Percentiles rank a stretch among this genome's conserved stretches.
Evolutionary conservation across 2,888 invertebrate species (phyloP).

Genomic region (Uloborus plumipes): DNA sequence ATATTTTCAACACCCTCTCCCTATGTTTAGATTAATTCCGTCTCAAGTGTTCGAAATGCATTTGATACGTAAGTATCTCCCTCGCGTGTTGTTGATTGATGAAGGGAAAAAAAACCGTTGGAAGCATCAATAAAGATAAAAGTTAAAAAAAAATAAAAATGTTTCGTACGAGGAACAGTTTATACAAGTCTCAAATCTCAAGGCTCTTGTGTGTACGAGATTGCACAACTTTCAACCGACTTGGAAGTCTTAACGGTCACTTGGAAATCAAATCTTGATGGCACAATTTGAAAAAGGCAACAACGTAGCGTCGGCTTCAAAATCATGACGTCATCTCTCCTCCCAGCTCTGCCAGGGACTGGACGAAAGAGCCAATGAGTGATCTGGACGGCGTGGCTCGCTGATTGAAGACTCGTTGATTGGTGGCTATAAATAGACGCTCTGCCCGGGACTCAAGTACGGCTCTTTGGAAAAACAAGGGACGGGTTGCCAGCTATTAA

Average conservation of each 20-base stretch:
- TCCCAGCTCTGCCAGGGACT: constrained; percentile 31
- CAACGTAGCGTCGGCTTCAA: not conserved
- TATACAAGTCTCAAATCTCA: not conserved
- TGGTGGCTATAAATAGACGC: constrained; percentile 61
- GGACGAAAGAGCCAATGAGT: constrained; percentile 17
- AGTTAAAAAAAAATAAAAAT: no score
- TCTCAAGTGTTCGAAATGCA: no score
- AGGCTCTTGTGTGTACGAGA: not conserved
- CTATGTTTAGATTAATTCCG: no score
- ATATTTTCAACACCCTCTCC: no score
- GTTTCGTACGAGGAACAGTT: no score
- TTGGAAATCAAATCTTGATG: constrained; percentile 38
- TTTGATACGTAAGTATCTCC: no score
- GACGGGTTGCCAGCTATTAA: constrained; percentile 1
- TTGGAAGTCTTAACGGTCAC: constrained; percentile 38
- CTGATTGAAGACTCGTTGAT: not conserved
- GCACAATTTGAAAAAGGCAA: constrained; percentile 28
- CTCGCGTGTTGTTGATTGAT: no score
- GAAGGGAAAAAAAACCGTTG: no score
- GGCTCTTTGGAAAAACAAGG: not conserved
- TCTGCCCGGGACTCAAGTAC: constrained; percentile 35
- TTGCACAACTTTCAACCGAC: constrained; percentile 30
- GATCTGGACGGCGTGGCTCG: constrained; percentile 18
- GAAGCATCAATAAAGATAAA: no score
- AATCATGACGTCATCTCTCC: constrained; percentile 45